Conservation (phyloP, 2,888 invertebrate species). For the Heliconius ethilla region DNA sequence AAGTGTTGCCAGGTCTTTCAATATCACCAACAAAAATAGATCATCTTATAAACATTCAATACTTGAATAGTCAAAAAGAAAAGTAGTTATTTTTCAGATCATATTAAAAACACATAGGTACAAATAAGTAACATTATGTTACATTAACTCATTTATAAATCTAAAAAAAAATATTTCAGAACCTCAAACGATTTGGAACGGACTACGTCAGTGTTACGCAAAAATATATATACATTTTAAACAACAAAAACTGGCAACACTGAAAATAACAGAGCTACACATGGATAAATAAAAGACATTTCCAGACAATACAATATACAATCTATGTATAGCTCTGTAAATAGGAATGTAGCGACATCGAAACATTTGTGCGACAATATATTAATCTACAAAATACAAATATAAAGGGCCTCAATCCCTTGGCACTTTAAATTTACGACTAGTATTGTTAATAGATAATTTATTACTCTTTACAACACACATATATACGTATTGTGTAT, state of each 20-base stretch:
- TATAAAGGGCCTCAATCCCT: slow-evolving; percentile 37
- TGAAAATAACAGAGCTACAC: slow-evolving; percentile 24
- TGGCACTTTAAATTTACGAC: slow-evolving; percentile 38
- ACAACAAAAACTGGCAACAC: slow-evolving; percentile 26
- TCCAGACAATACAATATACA: not conserved
- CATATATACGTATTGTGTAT: not conserved
- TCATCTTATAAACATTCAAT: not conserved
- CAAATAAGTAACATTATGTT: too few relatives aligned
- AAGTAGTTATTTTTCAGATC: not conserved
- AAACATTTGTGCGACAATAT: slow-evolving; percentile 36
- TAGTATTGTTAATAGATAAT: not conserved
- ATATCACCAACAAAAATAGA: not conserved
- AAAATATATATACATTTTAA: not conserved
- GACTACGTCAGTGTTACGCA: too few relatives aligned
- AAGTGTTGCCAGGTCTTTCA: slow-evolving; percentile 23
- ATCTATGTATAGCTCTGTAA: slow-evolving; percentile 26
- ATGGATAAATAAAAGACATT: slow-evolving; percentile 10
- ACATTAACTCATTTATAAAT: too few relatives aligned
- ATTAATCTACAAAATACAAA: not conserved
- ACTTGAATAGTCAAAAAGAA: not conserved
- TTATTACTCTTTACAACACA: not conserved
- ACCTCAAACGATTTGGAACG: too few relatives aligned
- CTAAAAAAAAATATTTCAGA: too few relatives aligned
- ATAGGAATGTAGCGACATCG: slow-evolving; percentile 40
- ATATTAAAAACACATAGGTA: not conserved